These are phyloP conservation scores for Watsonalla binaria DNA, from an alignment of 2,888 invertebrate genomes.

Conservation along the genomic window DNA sequence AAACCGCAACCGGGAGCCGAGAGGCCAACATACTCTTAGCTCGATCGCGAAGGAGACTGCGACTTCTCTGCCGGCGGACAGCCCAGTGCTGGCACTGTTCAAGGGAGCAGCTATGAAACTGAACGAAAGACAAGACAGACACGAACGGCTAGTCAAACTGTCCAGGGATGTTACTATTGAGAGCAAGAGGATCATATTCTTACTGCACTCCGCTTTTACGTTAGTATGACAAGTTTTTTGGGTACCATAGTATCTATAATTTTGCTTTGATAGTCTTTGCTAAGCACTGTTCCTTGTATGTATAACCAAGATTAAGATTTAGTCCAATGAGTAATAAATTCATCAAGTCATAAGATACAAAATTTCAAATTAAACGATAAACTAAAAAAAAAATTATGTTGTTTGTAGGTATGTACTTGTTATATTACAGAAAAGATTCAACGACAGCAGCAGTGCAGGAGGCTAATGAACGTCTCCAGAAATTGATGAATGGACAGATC, in stretches of 20 bases:
- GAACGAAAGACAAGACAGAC: slow-evolving; percentile 88
- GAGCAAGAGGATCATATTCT: slow-evolving; percentile 92
- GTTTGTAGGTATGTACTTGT: too few species aligned
- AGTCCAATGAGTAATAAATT: not conserved
- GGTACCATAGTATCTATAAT: too few species aligned
- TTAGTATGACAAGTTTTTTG: slow-evolving; percentile 34
- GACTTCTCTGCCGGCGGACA: slow-evolving; percentile 46
- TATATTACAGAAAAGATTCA: slow-evolving; percentile 51
- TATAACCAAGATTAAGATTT: not conserved
- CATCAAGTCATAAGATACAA: too few species aligned
- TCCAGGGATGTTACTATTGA: slow-evolving; percentile 92
- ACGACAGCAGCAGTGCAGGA: slow-evolving; percentile 46
- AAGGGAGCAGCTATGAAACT: slow-evolving; percentile 81
- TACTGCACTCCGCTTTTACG: slow-evolving; percentile 85
- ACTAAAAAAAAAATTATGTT: too few species aligned
- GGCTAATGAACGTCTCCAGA: slow-evolving; percentile 82
- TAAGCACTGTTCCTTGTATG: too few species aligned
- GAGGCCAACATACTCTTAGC: slow-evolving; percentile 40
- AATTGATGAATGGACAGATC: slow-evolving; percentile 75
- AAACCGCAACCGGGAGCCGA: slow-evolving; percentile 29
- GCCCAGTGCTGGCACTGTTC: slow-evolving; percentile 81
- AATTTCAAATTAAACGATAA: too few species aligned
- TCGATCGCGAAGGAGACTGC: slow-evolving; percentile 51
- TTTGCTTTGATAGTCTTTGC: too few species aligned
- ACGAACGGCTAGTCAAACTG: slow-evolving; percentile 89